These are phyloP conservation scores for Tapera naevia DNA, from an alignment of 2,797 vertebrate species.

Conservation along the genomic window DNA sequence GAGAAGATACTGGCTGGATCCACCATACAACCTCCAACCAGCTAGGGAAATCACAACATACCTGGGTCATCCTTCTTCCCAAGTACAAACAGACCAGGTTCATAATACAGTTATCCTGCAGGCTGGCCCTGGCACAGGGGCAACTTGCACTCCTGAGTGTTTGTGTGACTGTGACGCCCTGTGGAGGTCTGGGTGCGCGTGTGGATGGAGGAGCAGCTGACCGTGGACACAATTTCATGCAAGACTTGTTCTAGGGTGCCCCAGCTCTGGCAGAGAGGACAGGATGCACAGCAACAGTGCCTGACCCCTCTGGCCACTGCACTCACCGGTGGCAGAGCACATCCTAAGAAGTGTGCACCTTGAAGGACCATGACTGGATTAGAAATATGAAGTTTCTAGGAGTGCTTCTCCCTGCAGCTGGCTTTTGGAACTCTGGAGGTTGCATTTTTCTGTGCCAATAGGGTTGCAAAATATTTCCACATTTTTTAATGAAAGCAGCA, in stretches of 20 bases:
- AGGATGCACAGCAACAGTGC: not conserved
- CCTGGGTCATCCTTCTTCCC: not conserved
- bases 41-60: not conserved
- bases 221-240: not conserved
- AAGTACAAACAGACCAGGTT: not conserved
- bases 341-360: not conserved
- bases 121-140: not conserved
- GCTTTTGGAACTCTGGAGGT: not conserved
- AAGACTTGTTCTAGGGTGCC: not conserved
- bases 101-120: not conserved
- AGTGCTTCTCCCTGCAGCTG: not conserved
- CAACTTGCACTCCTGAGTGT: not conserved
- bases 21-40: too few relatives aligned
- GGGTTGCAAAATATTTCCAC: not conserved
- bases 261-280: not conserved
- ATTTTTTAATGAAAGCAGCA: not conserved
- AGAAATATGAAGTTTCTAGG: not conserved
- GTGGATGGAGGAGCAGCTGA: not conserved
- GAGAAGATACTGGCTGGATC: not conserved
- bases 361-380: not conserved
- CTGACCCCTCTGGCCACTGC: not conserved
- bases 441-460: not conserved
- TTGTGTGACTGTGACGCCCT: not conserved
- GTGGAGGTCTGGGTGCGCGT: accelerated
- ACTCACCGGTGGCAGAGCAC: not conserved